Conservation (phyloP, 2,113 vertebrate species). For the Gnathonemus echidnorhynchus region DNA sequence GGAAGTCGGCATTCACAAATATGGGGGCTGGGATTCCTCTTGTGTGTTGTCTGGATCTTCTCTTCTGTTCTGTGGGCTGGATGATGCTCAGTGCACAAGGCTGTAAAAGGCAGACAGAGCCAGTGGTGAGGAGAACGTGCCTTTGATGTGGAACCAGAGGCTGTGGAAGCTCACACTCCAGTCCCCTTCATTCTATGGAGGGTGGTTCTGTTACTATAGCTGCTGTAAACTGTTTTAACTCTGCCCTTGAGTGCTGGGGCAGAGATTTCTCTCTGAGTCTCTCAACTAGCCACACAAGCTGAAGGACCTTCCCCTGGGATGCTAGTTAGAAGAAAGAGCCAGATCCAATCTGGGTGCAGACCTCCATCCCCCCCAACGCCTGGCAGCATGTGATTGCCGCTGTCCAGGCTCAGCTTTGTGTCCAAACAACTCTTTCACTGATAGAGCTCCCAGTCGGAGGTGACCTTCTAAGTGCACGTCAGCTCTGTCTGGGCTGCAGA, state of each 20-base stretch:
- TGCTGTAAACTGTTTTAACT: background rate
- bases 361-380: background rate
- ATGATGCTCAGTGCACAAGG: background rate
- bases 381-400: background rate
- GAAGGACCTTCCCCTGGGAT: background rate
- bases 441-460: background rate
- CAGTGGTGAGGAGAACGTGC: background rate
- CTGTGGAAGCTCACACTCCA: background rate
- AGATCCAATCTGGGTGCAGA: background rate
- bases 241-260: background rate
- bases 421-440: slow-evolving; percentile 6
- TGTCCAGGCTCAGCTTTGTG: background rate
- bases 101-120: background rate
- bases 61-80: background rate
- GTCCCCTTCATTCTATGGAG: background rate
- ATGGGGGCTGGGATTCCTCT: background rate
- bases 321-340: background rate
- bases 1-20: background rate
- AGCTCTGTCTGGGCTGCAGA: background rate
- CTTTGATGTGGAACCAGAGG: background rate
- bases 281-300: background rate
- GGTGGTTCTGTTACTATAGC: background rate
- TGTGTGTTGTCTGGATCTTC: background rate
- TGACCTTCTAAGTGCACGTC: slow-evolving; percentile 4
- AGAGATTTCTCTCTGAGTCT: background rate